These are phyloP conservation scores for Eretmochelys imbricata DNA, from an alignment of 2,113 vertebrate genomes.

Conservation along the genomic window DNA sequence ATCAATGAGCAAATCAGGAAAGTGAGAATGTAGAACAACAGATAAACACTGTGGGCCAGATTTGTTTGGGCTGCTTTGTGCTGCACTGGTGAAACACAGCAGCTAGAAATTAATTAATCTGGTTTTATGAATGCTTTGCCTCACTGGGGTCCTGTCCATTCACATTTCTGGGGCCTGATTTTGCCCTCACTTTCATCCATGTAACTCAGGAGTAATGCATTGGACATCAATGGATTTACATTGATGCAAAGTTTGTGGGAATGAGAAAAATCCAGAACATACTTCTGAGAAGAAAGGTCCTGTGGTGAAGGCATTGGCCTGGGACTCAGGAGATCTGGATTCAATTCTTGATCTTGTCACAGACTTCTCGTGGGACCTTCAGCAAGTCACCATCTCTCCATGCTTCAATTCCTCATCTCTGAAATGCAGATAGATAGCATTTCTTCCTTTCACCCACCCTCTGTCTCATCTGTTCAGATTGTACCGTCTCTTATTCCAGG, in stretches of 20 bases:
- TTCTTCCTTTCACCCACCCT: constrained; percentile 2
- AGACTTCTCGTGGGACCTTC: neutral
- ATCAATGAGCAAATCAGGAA: constrained; percentile 38
- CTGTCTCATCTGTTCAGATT: neutral
- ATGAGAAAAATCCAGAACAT: neutral
- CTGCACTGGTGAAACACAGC: constrained; percentile 21
- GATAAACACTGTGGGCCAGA: neutral
- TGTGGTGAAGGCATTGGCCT: neutral
- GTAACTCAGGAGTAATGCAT: constrained; percentile 8
- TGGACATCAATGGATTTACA: neutral
- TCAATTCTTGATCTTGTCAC: neutral
- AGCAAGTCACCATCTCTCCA: neutral
- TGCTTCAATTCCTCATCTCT: constrained; percentile 1
- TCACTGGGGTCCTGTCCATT: neutral
- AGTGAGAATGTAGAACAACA: constrained; percentile 8
- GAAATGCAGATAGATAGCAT: neutral
- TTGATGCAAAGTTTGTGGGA: neutral
- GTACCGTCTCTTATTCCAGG: neutral
- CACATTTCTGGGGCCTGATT: neutral
- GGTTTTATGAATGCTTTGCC: constrained; percentile 39
- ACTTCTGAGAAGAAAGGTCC: neutral
- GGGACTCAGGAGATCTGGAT: neutral
- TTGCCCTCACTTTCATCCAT: neutral
- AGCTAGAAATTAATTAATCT: constrained; percentile 37
- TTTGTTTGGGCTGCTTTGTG: constrained; percentile 29